Conservation (phyloP, 2,888 invertebrate species). For the Tipula helvola region DNA sequence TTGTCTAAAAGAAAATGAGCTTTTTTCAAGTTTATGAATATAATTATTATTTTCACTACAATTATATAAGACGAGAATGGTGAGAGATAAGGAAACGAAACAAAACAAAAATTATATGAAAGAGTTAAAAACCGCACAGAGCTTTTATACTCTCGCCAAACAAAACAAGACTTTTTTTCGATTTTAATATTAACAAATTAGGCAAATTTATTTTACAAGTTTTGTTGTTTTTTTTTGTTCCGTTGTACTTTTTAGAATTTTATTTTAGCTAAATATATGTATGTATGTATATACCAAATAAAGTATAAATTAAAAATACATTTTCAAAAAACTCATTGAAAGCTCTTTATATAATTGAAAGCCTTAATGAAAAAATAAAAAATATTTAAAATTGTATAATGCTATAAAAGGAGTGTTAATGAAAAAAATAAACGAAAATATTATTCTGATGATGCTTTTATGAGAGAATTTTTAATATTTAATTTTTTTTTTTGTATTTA, state of each 20-base stretch:
- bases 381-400: background rate
- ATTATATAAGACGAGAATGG: background rate
- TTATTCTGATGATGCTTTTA: background rate
- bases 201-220: background rate
- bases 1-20: background rate
- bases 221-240: background rate
- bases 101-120: background rate
- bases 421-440: background rate
- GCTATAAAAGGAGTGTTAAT: background rate
- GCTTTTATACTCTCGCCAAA: background rate
- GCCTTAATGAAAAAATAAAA: background rate
- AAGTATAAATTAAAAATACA: background rate
- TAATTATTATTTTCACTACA: background rate
- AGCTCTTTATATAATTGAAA: background rate
- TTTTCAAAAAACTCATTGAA: background rate
- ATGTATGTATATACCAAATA: too few species aligned
- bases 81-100: background rate
- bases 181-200: background rate
- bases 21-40: background rate
- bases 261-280: background rate
- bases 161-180: background rate
- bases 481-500: background rate
- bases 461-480: background rate
- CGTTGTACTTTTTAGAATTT: background rate
- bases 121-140: background rate